phyloP scores from a whole-genome alignment of 2,113 vertebrate species.

The Anguilla rostrata region DNA sequence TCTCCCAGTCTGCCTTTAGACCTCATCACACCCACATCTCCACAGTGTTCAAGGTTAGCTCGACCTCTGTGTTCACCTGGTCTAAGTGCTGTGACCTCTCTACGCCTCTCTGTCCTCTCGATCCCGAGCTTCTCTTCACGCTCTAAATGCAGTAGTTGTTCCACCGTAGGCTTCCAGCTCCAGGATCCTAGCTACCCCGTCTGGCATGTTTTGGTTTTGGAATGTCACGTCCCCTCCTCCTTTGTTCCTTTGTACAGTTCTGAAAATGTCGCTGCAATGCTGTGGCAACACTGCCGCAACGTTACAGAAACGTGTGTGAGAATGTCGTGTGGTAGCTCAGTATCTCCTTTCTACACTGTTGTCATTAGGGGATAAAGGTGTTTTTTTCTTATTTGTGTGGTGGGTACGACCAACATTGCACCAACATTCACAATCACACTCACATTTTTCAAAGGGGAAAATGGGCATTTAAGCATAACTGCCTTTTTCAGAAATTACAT shows the following conservation, averaged over 20 bases:
- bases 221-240: neutral
- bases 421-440: neutral
- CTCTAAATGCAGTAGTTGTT: neutral
- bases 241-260: neutral
- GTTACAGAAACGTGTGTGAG: neutral
- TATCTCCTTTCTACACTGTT: neutral
- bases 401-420: neutral
- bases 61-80: constrained; percentile 19
- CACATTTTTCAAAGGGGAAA: neutral
- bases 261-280: neutral
- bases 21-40: constrained; percentile 61
- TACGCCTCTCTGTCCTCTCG: neutral
- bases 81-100: neutral
- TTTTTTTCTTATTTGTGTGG: neutral
- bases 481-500: too few species aligned
- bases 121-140: neutral
- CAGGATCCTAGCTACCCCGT: neutral
- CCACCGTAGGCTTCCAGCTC: neutral
- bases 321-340: neutral
- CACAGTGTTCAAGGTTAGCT: constrained; percentile 68
- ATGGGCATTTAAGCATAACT: neutral
- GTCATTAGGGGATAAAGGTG: neutral
- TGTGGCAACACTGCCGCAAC: neutral
- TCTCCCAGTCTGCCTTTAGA: constrained; percentile 71
- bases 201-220: neutral